Base-by-base conservation (phyloP, 2,797 vertebrate genomes). In the Sphenopsis melanotis region DNA sequence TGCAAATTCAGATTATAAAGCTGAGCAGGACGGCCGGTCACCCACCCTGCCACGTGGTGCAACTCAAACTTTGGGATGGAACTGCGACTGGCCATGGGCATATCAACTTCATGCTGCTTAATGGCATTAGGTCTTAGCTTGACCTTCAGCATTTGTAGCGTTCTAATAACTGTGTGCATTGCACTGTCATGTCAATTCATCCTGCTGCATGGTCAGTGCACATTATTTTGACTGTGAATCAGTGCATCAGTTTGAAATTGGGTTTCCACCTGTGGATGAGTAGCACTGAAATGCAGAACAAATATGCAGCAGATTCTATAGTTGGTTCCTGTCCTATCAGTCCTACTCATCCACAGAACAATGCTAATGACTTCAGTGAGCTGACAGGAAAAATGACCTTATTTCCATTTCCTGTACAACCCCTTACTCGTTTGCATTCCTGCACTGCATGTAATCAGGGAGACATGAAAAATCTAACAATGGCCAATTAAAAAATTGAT, bases 361-460 rank as follows among this genome's bases (percentile, higher is more conserved):
- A 84, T 77, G 74, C 49, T 74, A 91, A 18, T 74, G 83, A 86
- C 87, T 95, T 66, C 80, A 91, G 61, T 34, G 66, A 93, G 41
- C 1, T 94, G 79, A 86, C 80, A 91, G 93, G 93, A 96, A 94
- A 83, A 96, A 95, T 91, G 70, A 94, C 70, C 65, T 79, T 94
- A 85, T 93, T 93, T 94, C 95, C 91, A 91, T 83, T 96, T 94
- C 95, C 94, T 56, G 59, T 72, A 90, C 66, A 83, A 88, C 52
- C 16, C 50, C 72, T 93, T 76, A 80, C 85, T 89, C 53, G 2
- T 82, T 90, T 86, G 86, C 81, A 66, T 77, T 88, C 53, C 64
- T 84, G 52, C 29, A 4, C 49, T 86, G 91, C 74, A 55, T 75
- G 68, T 82, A 90, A 83, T 91, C 90, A 52, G 57, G 53, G 76